These are phyloP conservation scores for Coreius guichenoti DNA, from an alignment of 2,797 vertebrate genomes.

Conservation along the genomic window DNA sequence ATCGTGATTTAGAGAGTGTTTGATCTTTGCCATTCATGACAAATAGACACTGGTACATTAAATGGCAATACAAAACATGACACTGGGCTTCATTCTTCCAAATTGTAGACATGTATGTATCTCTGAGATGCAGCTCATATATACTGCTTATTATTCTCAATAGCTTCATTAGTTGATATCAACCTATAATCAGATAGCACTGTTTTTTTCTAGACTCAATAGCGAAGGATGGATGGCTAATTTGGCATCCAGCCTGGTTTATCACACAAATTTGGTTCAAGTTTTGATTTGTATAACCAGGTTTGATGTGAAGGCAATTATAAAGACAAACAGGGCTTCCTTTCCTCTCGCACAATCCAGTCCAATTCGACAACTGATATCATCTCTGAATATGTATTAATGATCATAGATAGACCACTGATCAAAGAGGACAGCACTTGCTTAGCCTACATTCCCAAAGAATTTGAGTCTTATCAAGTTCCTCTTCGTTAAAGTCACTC, in stretches of 20 bases:
- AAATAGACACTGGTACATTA: constrained; percentile 66
- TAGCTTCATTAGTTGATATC: constrained; percentile 77
- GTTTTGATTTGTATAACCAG: constrained; percentile 3
- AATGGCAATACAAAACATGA: constrained; percentile 76
- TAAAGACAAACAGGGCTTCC: not conserved
- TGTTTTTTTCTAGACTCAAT: not conserved
- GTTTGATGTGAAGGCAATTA: constrained; percentile 12
- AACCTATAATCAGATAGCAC: constrained; percentile 65
- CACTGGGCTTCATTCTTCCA: constrained; percentile 73
- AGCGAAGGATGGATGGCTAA: constrained; percentile 54
- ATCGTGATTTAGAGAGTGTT: constrained; percentile 58
- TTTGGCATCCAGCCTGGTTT: constrained; percentile 72
- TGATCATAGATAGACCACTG: constrained; percentile 58
- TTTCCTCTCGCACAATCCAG: not conserved
- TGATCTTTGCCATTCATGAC: constrained; percentile 67
- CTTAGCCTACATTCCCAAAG: constrained; percentile 6
- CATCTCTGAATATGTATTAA: constrained; percentile 57
- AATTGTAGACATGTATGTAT: constrained; percentile 73
- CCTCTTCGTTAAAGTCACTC: constrained; percentile 48
- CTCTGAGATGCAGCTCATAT: constrained; percentile 71
- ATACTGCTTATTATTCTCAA: constrained; percentile 77
- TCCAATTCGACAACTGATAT: constrained; percentile 7
- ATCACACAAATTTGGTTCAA: not conserved
- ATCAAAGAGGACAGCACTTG: constrained; percentile 28
- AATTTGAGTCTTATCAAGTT: constrained; percentile 23